phyloP scores from a whole-genome alignment of 2,888 invertebrate species.

The Pharmacophagus antenor region DNA sequence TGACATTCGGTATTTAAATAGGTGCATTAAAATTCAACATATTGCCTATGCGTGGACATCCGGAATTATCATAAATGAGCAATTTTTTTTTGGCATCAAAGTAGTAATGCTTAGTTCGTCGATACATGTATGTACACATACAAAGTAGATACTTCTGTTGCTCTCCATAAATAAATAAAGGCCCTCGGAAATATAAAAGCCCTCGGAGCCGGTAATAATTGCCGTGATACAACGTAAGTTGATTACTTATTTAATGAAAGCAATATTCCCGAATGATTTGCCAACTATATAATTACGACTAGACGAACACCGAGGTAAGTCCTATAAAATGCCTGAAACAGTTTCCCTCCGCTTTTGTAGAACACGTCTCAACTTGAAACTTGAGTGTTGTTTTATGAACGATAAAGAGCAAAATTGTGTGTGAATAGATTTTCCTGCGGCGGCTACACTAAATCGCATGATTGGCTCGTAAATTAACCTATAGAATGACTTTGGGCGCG shows the following conservation, averaged over 20 bases:
- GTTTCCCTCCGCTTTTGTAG: slow-evolving; percentile 26
- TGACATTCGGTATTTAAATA: slow-evolving; percentile 28
- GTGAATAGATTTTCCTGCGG: slow-evolving; percentile 25
- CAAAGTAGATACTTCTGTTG: neutral
- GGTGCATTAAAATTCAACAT: slow-evolving; percentile 25
- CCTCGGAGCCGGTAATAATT: too few species aligned
- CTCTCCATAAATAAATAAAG: too few species aligned
- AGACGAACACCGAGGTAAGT: slow-evolving; percentile 13
- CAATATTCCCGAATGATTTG: neutral
- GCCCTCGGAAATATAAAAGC: too few species aligned
- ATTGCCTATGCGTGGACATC: slow-evolving; percentile 10
- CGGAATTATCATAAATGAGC: slow-evolving; percentile 22
- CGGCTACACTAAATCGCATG: slow-evolving; percentile 32
- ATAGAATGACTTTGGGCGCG: slow-evolving; percentile 33
- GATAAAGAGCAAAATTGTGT: slow-evolving; percentile 34
- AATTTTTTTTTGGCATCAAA: neutral
- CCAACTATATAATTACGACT: neutral
- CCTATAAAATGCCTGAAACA: slow-evolving; percentile 26
- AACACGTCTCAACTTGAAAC: slow-evolving; percentile 17
- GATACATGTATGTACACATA: neutral
- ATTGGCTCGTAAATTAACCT: slow-evolving; percentile 35
- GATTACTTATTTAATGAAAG: neutral
- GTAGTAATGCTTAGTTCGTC: too few species aligned
- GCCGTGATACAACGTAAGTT: neutral
- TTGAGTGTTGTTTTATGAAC: slow-evolving; percentile 31